Evolutionary conservation across 2,888 invertebrate species (phyloP), one percentile per base, ranked within the genome.

Genomic region (Parascotia fuliginaria): DNA sequence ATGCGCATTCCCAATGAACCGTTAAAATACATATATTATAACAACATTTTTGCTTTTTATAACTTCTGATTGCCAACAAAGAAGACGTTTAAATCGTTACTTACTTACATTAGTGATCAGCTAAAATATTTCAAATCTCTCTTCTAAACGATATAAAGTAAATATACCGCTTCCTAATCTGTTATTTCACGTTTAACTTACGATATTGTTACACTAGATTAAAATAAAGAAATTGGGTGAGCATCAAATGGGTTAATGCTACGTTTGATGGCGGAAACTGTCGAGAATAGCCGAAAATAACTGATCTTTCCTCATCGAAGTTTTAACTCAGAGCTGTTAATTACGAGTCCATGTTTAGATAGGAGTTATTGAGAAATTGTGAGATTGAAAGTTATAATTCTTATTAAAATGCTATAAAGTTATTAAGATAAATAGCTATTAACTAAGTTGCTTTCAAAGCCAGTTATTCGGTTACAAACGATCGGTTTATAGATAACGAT

Each of bases 171-270:
- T 22, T 12, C 9, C 33, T 14, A 43, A 43, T 43, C 34, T 43
- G 40, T 44, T 50, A 16, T 44, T 44, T 40, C 44, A 50, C 50
- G 36, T 44, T 31, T 36, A 44, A 47, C 41, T 40, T 28, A 32
- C 19, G 5, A 43, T 24, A 40, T 24, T 39, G 29, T 39, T 42
- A 37, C 42, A 37, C 42, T 12, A 36, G 41, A 31, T 37, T 44
- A 38, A 45, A 45, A 42, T 49, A 49, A 45, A 16, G 48, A 55
- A 65, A 55, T 33, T 31, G 46, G 60, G 51, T 50, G 40, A 22
- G 0, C 32, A 60, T 46, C 65, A 65, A 64, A 54, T 65, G 48
- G 65, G 69, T 68, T 68, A 68, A 65, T 52, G 64, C 29, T 44
- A 43, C 37, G 28, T 40, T 54, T 60, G 43, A 56, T 52, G 39